Conservation (phyloP, 2,888 invertebrate genomes). For the Limulus polyphemus region DNA sequence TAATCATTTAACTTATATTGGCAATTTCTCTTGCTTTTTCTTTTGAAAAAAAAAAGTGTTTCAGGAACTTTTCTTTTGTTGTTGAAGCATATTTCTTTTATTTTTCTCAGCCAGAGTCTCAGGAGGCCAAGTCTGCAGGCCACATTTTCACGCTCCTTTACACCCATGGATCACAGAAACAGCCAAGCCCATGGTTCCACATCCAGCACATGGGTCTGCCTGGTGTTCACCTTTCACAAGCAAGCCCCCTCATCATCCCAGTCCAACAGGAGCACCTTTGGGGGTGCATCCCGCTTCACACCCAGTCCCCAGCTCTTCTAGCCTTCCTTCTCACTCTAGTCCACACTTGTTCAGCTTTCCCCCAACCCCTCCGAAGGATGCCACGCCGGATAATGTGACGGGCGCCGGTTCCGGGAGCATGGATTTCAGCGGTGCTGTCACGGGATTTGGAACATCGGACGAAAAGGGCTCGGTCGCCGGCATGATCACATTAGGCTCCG, state of each 20-base stretch:
- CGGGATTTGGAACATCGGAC: constrained; percentile 6
- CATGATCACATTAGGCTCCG: constrained; percentile 27
- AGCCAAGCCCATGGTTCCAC: constrained; percentile 35
- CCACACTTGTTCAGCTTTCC: constrained; percentile 82
- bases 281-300: constrained; percentile 35
- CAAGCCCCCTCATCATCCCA: constrained; percentile 34
- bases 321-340: constrained; percentile 33
- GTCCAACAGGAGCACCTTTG: constrained; percentile 36
- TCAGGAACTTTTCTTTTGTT: too few species aligned
- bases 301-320: constrained; percentile 32
- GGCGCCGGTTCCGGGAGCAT: constrained; percentile 7
- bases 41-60: too few species aligned
- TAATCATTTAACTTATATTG: too few species aligned
- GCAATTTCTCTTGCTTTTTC: too few species aligned
- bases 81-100: too few species aligned
- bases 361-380: constrained; percentile 92
- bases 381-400: constrained; percentile 62
- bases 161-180: constrained; percentile 64
- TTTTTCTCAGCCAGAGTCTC: constrained; percentile 18
- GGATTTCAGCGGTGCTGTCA: too few species aligned
- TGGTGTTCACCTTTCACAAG: constrained; percentile 36
- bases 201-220: constrained; percentile 33
- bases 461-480: constrained; percentile 8
- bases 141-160: constrained; percentile 84
- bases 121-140: constrained; percentile 65